Evolutionary conservation across 2,797 vertebrate genomes (phyloP).

Genomic region (Paedocypris micromegethes): DNA sequence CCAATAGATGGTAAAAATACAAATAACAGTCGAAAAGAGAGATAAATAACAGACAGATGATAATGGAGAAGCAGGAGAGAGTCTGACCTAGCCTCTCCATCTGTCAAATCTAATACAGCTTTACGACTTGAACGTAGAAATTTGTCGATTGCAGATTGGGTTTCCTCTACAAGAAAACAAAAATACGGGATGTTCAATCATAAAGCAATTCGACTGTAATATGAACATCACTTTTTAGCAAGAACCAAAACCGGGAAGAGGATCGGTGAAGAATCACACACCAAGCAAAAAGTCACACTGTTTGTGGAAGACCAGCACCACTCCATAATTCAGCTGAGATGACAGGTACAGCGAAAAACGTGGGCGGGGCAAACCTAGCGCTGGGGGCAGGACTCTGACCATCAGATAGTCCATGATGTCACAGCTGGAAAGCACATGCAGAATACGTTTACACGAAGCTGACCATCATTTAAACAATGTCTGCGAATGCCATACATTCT

Average conservation of each 20-base stretch:
- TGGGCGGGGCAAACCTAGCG: conserved; percentile 64
- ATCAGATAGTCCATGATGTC: conserved; percentile 80
- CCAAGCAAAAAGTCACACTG: conserved; percentile 79
- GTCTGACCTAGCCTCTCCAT: conserved; percentile 62
- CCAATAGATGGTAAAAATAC: not conserved
- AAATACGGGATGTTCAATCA: not conserved
- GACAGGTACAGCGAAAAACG: conserved; percentile 89
- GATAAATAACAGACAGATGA: not conserved
- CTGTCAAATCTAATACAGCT: conserved; percentile 67
- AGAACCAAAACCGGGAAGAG: conserved; percentile 31
- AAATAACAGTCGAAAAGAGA: not conserved
- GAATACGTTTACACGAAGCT: not conserved
- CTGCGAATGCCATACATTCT: no score
- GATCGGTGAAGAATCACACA: conserved; percentile 37
- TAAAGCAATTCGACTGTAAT: no score
- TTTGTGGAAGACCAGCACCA: conserved; percentile 75
- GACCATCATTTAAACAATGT: no score
- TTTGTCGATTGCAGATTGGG: conserved; percentile 65
- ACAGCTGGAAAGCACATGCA: conserved; percentile 57
- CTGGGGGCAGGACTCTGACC: conserved; percentile 65
- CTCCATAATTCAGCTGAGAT: conserved; percentile 82
- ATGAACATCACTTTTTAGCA: not conserved
- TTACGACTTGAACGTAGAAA: conserved; percentile 58
- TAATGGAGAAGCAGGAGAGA: not conserved
- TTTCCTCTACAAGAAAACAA: conserved; percentile 66